Conservation (phyloP, 2,888 invertebrate genomes). For the Andricus curvator region DNA sequence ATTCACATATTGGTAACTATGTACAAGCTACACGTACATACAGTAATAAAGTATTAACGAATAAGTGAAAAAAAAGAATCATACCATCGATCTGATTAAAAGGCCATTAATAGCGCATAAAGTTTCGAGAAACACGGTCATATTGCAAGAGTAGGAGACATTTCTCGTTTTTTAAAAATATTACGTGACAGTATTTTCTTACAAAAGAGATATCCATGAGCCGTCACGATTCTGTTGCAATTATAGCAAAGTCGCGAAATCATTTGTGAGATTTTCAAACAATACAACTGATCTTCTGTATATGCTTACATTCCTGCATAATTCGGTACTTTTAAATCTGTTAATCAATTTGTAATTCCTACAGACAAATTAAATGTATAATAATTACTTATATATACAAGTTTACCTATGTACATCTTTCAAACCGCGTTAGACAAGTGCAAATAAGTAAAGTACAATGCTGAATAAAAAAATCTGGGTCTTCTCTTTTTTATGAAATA, state of each 20-base stretch:
- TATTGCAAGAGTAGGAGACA: slow-evolving; percentile 30
- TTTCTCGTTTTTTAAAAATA: neutral
- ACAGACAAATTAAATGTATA: slow-evolving; percentile 10
- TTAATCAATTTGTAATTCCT: slow-evolving; percentile 42
- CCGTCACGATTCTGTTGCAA: slow-evolving; percentile 41
- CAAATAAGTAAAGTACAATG: slow-evolving; percentile 5
- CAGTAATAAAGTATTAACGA: slow-evolving; percentile 55
- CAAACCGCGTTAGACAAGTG: neutral
- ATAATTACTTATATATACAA: slow-evolving; percentile 31
- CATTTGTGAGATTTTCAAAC: slow-evolving; percentile 20
- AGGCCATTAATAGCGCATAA: slow-evolving; percentile 57
- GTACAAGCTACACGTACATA: slow-evolving; percentile 66
- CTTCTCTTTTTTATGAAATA: neutral
- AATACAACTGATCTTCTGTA: neutral
- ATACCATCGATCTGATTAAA: slow-evolving; percentile 61
- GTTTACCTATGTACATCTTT: slow-evolving; percentile 13
- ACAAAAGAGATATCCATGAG: slow-evolving; percentile 43
- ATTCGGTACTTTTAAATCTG: slow-evolving; percentile 38
- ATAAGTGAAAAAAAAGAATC: slow-evolving; percentile 61
- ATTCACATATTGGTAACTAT: slow-evolving; percentile 60
- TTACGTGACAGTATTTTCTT: slow-evolving; percentile 40
- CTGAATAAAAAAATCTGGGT: slow-evolving; percentile 17
- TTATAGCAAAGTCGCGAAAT: slow-evolving; percentile 47
- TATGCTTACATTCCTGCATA: neutral
- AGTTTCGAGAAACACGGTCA: slow-evolving; percentile 14